phyloP scores from a whole-genome alignment of 1,140 invertebrate genomes.

The Pseudobourletiella spinata region DNA sequence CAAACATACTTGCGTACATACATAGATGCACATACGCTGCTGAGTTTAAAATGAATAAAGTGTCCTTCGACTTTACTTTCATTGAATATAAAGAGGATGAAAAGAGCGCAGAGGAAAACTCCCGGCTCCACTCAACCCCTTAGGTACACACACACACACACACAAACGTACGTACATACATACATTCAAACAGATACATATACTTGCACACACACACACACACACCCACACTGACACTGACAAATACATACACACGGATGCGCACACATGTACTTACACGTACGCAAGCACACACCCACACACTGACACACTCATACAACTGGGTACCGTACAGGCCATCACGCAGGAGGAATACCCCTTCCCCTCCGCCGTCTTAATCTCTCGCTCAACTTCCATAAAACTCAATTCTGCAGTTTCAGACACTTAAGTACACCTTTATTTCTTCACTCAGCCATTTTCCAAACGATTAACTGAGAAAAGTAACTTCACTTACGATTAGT shows the following conservation, averaged over 20 bases:
- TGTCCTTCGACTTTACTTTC: background rate
- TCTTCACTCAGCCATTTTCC: conserved; percentile 21
- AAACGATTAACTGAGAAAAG: conserved; percentile 27
- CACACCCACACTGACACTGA: no score
- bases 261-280: no score
- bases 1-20: no score
- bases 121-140: no score
- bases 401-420: conserved; percentile 5
- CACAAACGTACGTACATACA: background rate
- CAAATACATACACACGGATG: no score
- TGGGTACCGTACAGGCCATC: no score
- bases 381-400: conserved; percentile 4
- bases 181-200: no score
- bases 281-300: no score
- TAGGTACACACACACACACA: background rate
- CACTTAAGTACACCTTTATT: conserved; percentile 18
- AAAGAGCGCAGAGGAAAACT: background rate
- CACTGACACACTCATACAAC: no score
- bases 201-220: no score
- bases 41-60: background rate
- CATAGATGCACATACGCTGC: no score
- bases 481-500: conserved; percentile 12
- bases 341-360: no score
- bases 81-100: background rate
- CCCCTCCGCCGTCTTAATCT: background rate